These are phyloP conservation scores for Osmerus mordax DNA, from an alignment of 2,113 vertebrate genomes.

Conservation along the genomic window DNA sequence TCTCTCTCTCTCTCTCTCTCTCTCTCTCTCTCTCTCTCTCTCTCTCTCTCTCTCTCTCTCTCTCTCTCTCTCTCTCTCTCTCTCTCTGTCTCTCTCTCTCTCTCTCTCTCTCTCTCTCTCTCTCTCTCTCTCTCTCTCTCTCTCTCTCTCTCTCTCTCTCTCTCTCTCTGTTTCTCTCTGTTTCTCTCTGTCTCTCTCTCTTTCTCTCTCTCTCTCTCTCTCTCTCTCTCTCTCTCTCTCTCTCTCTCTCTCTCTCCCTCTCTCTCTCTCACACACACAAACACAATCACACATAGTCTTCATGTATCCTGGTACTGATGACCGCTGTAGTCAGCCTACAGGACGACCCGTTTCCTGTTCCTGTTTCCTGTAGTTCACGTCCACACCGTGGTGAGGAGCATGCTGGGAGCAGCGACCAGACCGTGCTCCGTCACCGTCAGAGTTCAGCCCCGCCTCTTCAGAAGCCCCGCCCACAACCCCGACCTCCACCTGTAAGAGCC, in stretches of 20 bases:
- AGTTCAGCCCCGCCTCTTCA: conserved; percentile 70
- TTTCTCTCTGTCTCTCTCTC: neutral
- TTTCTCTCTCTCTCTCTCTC: neutral
- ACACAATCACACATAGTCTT: neutral
- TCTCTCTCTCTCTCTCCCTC: neutral
- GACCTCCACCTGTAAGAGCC: conserved; percentile 72
- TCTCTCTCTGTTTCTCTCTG: conserved; percentile 4
- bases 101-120: neutral
- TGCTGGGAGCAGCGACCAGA: conserved; percentile 61
- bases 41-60: neutral
- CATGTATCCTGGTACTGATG: too few species aligned
- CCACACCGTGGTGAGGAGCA: conserved; percentile 69
- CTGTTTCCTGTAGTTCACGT: conserved; percentile 66
- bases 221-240: too few species aligned
- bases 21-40: too few species aligned
- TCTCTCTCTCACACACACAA: neutral
- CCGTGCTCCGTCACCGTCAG: conserved; percentile 72
- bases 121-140: neutral
- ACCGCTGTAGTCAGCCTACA: neutral
- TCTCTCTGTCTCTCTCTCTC: neutral
- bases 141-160: neutral
- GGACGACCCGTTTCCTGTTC: neutral
- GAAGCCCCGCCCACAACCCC: conserved; percentile 42
- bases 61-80: neutral
- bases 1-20: neutral